Conservation (phyloP, 2,113 vertebrate species). For the Sinocyclocheilus maitianheensis region DNA sequence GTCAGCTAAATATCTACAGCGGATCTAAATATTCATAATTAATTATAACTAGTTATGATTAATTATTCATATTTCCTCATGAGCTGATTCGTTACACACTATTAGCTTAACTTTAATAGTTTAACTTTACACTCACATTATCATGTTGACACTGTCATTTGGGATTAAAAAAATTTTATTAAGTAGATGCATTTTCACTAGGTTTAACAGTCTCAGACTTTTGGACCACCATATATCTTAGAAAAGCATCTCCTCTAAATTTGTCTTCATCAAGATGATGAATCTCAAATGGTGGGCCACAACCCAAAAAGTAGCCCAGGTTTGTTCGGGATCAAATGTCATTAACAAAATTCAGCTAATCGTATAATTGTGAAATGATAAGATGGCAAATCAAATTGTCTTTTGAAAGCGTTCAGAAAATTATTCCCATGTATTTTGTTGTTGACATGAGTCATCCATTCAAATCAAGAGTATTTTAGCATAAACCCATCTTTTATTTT, state of each 20-base stretch:
- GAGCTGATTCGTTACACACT: too few species aligned
- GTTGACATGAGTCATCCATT: not conserved
- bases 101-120: too few species aligned
- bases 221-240: not conserved
- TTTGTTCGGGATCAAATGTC: not conserved
- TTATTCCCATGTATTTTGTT: not conserved
- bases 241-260: not conserved
- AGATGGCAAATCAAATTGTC: not conserved
- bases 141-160: not conserved
- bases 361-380: not conserved
- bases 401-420: not conserved
- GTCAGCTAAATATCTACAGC: too few species aligned
- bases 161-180: too few species aligned
- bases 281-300: not conserved
- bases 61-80: too few species aligned
- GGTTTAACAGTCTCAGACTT: not conserved
- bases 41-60: too few species aligned
- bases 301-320: not conserved
- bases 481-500: not conserved
- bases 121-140: too few species aligned
- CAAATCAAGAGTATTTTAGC: not conserved
- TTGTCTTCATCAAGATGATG: not conserved
- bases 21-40: too few species aligned
- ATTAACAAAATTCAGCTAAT: not conserved
- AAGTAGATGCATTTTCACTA: not conserved